Evolutionary conservation across 2,113 vertebrate genomes (phyloP), one percentile per base, ranked within the genome.

Genomic region (Hydropotes inermis): DNA sequence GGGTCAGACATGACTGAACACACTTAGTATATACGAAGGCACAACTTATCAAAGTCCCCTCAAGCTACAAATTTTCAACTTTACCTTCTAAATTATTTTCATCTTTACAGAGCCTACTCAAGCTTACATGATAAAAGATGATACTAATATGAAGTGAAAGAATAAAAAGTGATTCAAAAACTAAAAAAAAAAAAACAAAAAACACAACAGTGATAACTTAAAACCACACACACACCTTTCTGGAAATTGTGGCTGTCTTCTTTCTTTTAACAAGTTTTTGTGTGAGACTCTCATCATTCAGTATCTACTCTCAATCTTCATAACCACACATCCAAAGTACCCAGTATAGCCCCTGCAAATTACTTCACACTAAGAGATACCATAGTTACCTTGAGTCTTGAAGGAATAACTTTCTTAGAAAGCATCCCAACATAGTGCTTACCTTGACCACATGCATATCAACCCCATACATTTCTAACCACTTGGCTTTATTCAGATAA

Each of bases 401-500:
- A 89, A 97, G 45, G 7, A 94, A 79, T 30, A 12, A 28, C 11
- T n/a, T 61, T 82, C 87, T 93, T 25, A 47, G 60, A 91, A 92
- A 30, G 14, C 33, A 91, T 89, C 9, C 55, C 4, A 50, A 70
- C 54, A 97, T 2, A 88, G 21, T 21, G 79, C 98, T 98, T 98
- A 99, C 99, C 99, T 99, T 99, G 87, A 99, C 99, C 98, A 99
- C 99, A 97, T 99, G 99, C 99, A 99, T 99, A 99, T 99, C 99
- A 97, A 99, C 99, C 0, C 99, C 99, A 97, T 99, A 99, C 99
- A 99, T 99, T 99, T 99, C 99, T 95, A 99, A 98, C 99, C 99
- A 99, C 98, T 99, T 99, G 96, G 99, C 99, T 99, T 99, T 99
- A 98, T 99, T 99, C 98, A 99, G 98, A 98, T 99, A 99, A 99